Evolutionary conservation across 2,888 invertebrate genomes (phyloP), one percentile per base, ranked within the genome.

Genomic region (Antitype chi): DNA sequence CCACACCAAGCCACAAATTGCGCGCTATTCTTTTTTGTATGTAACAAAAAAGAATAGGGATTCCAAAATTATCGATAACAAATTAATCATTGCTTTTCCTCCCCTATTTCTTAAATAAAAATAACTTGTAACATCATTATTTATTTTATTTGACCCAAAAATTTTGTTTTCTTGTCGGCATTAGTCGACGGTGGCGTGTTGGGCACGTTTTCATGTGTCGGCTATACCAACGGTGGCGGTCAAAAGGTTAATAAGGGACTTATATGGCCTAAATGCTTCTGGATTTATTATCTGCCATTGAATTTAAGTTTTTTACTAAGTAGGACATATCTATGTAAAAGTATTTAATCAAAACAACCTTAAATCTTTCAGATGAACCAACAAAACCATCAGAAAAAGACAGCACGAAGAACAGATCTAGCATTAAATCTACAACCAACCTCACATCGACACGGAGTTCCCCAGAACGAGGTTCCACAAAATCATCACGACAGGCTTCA

Each of bases 281-380:
- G 28, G 59, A 28, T 20, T 20, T 28, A 9, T 9, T 28, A 4
- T 20, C 60, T 7, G 7, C 23, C 32, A 32, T 7, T 62, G 20
- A 60, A 28, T 28, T 32, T 59, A 20, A 28, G 1, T 5, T 59
- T 20, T 25, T 23, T 32, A 60, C 8, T 60, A 20, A 60, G 5
- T 60, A 28, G 20, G 28, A 28, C 8, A 20, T 52, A 38, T 38
- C 9, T 20, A 17, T 13, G 20, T 28, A 15, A 0, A 0, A 28
- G 8, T 23, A 70, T 47, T n/a, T 49, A 11, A 9, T 57, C 38
- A 1, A 53, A 64, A 64, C 32, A 38, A 49, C 20, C 25, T 20
- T 0, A 1, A 55, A 60, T 25, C 38, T 87, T 88, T 38, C 79
- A 96, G 96, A 90, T 90, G 94, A 94, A 85, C 17, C 88, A 73